Evolutionary conservation across 2,888 invertebrate species (phyloP), one percentile per base, ranked within the genome.

Genomic region (Tetanocera ferruginea): DNA sequence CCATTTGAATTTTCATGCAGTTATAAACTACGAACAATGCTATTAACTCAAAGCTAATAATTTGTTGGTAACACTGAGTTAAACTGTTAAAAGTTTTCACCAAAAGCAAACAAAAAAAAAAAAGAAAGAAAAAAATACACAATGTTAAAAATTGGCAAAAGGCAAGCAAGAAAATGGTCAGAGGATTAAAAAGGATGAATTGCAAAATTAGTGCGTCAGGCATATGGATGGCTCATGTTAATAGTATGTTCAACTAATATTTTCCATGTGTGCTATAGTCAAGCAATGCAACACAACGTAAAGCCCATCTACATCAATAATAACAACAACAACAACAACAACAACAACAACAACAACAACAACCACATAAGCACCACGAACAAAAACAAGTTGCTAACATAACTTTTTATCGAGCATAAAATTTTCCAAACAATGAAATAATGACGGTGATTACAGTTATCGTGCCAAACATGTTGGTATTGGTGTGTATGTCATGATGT

Each of bases 321-420:
- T 14, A 37, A 23, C 28, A 62, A 25, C 8, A 73, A 37, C 37
- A 60, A 62, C 49, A 37, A 57, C 55, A 62, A 60, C 28, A 43
- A 37, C 34, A 14, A 14, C 55, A 57, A 28, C 31, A 43, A 67
- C 34, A 67, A 34, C 14, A 43, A 34, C 19, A 67, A 67, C 43
- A 69, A 43, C 23, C 9, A 19, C 25, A 70, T 23, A 28, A 52
- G 9, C 67, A 67, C 25, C 3, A 60, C 9, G 25, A 66, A 70
- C 25, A 25, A 51, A 19, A 73, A 73, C 52, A 67, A 75, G 55
- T 66, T 55, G 55, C 31, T 55, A 75, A 51, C 75, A 67, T 67
- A 67, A 75, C 34, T 75, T 75, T 75, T 75, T 75, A 75, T 75
- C 66, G 75, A 75, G 66, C 75, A 66, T 75, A 67, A 75, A 75